Evolutionary conservation across 2,888 invertebrate genomes (phyloP).

Genomic region (Mythimna impura): DNA sequence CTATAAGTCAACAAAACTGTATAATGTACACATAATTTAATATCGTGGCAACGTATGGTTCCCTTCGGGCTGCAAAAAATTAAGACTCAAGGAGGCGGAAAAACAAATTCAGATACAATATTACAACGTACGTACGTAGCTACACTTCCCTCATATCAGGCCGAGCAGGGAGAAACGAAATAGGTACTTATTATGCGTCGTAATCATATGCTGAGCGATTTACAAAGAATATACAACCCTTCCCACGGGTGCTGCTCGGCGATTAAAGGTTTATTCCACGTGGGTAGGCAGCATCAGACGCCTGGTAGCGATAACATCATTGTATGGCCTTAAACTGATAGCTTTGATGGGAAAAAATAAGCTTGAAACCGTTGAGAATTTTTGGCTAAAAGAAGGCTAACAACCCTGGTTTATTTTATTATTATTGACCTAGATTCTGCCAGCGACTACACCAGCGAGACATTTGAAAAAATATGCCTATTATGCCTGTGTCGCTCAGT

Average conservation of each 20-base stretch:
- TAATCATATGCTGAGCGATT: conserved; percentile 56
- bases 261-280: conserved; percentile 47
- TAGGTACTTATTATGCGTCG: conserved; percentile 28
- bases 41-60: conserved; percentile 1
- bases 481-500: too few relatives aligned
- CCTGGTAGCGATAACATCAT: conserved; percentile 13
- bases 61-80: conserved; percentile 45
- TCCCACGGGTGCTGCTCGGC: conserved; percentile 20
- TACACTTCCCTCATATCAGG: conserved; percentile 21
- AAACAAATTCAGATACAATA: conserved; percentile 35
- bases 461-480: too few relatives aligned
- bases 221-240: conserved; percentile 41
- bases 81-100: conserved; percentile 41
- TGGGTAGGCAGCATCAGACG: conserved; percentile 11
- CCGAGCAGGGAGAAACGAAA: conserved; percentile 10
- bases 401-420: too few relatives aligned
- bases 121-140: conserved; percentile 1
- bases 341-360: conserved; percentile 12
- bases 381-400: not conserved
- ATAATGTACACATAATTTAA: conserved; percentile 22
- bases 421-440: too few relatives aligned
- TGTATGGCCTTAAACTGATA: conserved; percentile 20
- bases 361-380: not conserved
- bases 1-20: conserved; percentile 21
- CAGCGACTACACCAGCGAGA: too few relatives aligned